Conservation (phyloP, 2,797 vertebrate genomes). For the Cheirogaleus major region DNA sequence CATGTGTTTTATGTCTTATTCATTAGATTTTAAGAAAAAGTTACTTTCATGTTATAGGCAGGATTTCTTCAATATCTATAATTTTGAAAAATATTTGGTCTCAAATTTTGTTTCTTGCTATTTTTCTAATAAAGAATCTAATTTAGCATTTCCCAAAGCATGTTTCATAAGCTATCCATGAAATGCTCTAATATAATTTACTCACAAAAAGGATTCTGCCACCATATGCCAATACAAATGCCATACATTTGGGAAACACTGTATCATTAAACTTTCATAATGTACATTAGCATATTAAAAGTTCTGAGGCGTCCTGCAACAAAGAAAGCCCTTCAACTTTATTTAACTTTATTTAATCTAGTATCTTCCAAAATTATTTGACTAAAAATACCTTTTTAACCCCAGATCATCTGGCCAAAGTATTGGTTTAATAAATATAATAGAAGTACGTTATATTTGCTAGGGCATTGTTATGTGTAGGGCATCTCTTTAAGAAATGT, state of each 20-base stretch:
- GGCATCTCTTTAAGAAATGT: not conserved
- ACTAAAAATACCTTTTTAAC: slow-evolving; percentile 1
- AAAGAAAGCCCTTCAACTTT: not conserved
- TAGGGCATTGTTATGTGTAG: not conserved
- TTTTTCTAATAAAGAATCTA: not conserved
- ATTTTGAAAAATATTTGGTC: not conserved
- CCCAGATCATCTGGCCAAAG: not conserved
- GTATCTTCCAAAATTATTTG: not conserved
- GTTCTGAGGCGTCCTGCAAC: not conserved
- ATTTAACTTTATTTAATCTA: slow-evolving; percentile 8
- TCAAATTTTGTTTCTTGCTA: not conserved
- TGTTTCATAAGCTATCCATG: not conserved
- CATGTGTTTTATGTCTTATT: not conserved
- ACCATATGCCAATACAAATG: too few species aligned
- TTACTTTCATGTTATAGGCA: not conserved
- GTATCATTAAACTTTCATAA: not conserved
- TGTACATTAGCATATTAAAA: not conserved
- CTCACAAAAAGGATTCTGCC: not conserved
- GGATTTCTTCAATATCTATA: not conserved
- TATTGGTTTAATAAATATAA: not conserved
- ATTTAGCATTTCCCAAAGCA: not conserved
- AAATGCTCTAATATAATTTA: not conserved
- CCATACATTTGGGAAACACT: not conserved
- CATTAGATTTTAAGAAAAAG: not conserved
- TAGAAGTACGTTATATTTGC: not conserved